Evolutionary conservation across 2,888 invertebrate genomes (phyloP), one percentile per base, ranked within the genome.

Genomic region (Notocelia uddmanniana): DNA sequence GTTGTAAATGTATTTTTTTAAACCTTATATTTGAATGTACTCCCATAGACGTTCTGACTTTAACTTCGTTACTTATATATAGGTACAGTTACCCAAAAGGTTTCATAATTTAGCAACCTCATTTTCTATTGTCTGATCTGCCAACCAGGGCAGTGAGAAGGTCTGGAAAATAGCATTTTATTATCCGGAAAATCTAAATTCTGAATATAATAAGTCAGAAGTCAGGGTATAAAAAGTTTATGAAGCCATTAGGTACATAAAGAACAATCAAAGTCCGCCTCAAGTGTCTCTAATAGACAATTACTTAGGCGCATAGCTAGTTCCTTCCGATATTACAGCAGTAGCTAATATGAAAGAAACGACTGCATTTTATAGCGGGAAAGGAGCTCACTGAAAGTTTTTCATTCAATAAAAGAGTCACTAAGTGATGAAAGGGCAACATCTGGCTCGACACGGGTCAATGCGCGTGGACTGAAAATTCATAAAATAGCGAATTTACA

Each of bases 361-460:
- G 74, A 77, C 77, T 79, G 79, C 80, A 81, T 82, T 83, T 85
- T 81, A 84, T 81, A 79, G 77, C 57, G 63, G 80, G 80, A 79
- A 80, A 81, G 78, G 79, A 83, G 80, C 75, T 78, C 74, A 77
- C 78, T 76, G 74, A 80, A 85, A 84, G 80, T 85, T 85, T 84
- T 85, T 80, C 76, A 82, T 81, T 83, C 81, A 82, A 85, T 86
- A 86, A 85, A 81, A 80, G 80, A 77, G 76, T 77, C 76, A 77
- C 79, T 81, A 79, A 84, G 82, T 81, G 79, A 82, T 83, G 84
- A 81, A 78, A 78, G 75, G 79, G 76, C 81, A 68, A 81, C 87
- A 86, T 84, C 87, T 87, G 86, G 85, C 79, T 78, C 80, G 80
- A 79, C 82, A 80, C 78, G 76, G 83, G 84, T 79, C 85, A 83